Conservation (phyloP, 1,140 invertebrate genomes). For the Psix sp. region DNA sequence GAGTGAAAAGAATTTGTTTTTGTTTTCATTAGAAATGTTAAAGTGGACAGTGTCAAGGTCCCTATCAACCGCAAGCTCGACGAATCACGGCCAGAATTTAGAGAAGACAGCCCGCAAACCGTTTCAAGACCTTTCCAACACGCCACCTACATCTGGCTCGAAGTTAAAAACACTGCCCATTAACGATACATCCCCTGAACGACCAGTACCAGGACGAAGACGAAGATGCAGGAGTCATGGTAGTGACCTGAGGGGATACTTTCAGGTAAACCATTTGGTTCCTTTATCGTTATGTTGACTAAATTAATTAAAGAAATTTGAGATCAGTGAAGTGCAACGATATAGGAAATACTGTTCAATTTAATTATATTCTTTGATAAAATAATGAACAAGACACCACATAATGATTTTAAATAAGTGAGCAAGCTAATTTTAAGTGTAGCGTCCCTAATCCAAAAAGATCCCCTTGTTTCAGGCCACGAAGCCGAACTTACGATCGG, state of each 20-base stretch:
- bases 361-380: too few relatives aligned
- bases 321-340: too few relatives aligned
- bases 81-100: conserved; percentile 68
- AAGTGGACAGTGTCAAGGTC: conserved; percentile 77
- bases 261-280: conserved; percentile 63
- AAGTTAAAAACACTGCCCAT: conserved; percentile 44
- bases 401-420: too few relatives aligned
- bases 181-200: conserved; percentile 20
- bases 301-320: too few relatives aligned
- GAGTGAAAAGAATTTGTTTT: conserved; percentile 9
- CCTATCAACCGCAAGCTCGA: conserved; percentile 72
- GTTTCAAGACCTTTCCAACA: conserved; percentile 73
- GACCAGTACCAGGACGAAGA: conserved; percentile 63
- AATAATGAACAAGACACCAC: too few relatives aligned
- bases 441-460: conserved; percentile 5
- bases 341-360: too few relatives aligned
- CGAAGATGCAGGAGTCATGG: conserved; percentile 73
- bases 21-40: conserved; percentile 67
- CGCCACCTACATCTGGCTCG: conserved; percentile 66
- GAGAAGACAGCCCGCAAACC: conserved; percentile 66
- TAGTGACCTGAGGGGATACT: conserved; percentile 72
- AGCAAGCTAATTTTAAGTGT: too few relatives aligned
- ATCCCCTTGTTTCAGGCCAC: conserved; percentile 63
- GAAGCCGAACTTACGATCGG: conserved; percentile 66
- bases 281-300: not conserved